Percentiles rank a stretch among this genome's conserved stretches.
These are phyloP conservation scores for Hedychridium roseum DNA, from an alignment of 2,888 invertebrate species.

Conservation along the genomic window DNA sequence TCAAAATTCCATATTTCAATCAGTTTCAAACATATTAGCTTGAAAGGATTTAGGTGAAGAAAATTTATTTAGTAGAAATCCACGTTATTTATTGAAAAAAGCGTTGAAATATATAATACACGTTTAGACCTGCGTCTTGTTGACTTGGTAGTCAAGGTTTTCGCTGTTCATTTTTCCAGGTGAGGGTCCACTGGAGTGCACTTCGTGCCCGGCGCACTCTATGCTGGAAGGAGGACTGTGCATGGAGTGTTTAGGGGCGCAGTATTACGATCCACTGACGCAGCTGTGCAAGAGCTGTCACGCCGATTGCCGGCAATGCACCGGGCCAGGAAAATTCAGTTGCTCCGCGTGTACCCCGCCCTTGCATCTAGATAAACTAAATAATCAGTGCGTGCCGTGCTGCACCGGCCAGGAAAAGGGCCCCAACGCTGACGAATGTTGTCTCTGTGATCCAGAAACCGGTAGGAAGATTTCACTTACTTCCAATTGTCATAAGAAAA, in stretches of 20 bases:
- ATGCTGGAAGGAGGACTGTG: slow-evolving; percentile 79
- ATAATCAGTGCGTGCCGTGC: slow-evolving; percentile 80
- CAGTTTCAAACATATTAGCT: too few species aligned
- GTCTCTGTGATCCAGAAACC: slow-evolving; percentile 75
- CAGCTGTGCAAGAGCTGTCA: slow-evolving; percentile 76
- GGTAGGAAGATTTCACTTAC: too few species aligned
- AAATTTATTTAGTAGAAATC: too few species aligned
- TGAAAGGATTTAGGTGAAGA: too few species aligned
- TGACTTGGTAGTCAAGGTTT: too few species aligned
- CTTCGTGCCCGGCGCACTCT: slow-evolving; percentile 76
- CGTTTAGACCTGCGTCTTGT: too few species aligned
- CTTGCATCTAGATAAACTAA: slow-evolving; percentile 73
- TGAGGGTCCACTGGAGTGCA: slow-evolving; percentile 78
- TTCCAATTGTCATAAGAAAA: background rate
- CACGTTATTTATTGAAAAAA: too few species aligned
- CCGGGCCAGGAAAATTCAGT: slow-evolving; percentile 75
- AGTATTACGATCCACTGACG: slow-evolving; percentile 75
- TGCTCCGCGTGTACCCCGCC: slow-evolving; percentile 75
- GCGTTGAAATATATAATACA: too few species aligned
- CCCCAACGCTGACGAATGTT: slow-evolving; percentile 69
- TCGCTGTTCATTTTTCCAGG: slow-evolving; percentile 58
- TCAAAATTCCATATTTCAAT: too few species aligned
- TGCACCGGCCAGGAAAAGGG: slow-evolving; percentile 68
- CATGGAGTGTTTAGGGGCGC: slow-evolving; percentile 78
- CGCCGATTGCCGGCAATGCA: slow-evolving; percentile 73